These are phyloP conservation scores for Oxyruncus cristatus DNA, from an alignment of 2,113 vertebrate genomes.

Conservation along the genomic window DNA sequence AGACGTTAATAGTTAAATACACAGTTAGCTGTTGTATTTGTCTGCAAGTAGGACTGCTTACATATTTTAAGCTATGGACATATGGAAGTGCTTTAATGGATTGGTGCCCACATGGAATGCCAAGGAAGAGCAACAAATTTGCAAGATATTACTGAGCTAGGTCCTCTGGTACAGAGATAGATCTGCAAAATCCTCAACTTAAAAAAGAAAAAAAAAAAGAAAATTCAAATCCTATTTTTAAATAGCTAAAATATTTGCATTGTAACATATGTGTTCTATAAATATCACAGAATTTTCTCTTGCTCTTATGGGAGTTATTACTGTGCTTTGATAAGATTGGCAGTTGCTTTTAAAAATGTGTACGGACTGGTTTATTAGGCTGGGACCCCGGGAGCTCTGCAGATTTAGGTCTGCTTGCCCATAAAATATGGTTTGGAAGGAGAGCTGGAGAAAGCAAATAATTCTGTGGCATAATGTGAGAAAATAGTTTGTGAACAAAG, in stretches of 20 bases:
- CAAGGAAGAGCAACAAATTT: not conserved
- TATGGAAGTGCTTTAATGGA: not conserved
- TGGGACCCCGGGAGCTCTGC: not conserved
- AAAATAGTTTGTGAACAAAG: not conserved
- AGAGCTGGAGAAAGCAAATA: not conserved
- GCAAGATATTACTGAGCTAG: not conserved
- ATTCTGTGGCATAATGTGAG: not conserved
- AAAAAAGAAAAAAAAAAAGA: not conserved
- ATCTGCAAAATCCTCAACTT: not conserved
- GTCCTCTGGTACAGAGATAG: not conserved
- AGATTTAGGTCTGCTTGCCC: not conserved
- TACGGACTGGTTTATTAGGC: not conserved
- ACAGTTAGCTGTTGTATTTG: not conserved
- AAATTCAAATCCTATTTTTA: not conserved
- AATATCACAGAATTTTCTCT: not conserved
- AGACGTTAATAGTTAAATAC: not conserved
- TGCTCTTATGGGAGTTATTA: not conserved
- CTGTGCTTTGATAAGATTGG: not conserved
- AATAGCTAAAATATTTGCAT: not conserved
- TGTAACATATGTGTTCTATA: not conserved
- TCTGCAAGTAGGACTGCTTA: not conserved
- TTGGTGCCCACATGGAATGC: not conserved
- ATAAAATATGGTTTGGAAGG: not conserved
- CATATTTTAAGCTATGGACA: not conserved
- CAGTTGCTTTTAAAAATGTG: not conserved